Conservation (phyloP, 2,113 vertebrate genomes). For the Bettongia penicillata region DNA sequence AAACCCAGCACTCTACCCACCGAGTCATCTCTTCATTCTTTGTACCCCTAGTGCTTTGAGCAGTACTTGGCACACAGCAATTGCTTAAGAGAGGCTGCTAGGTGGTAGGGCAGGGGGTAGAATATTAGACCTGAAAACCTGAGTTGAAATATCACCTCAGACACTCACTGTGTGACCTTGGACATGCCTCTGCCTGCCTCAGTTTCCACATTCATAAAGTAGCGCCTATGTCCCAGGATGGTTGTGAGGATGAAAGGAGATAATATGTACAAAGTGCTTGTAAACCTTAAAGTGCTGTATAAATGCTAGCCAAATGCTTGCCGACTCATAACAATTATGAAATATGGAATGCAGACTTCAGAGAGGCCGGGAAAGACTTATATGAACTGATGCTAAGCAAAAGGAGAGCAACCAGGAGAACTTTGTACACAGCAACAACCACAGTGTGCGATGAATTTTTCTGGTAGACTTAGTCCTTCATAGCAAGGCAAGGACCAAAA, state of each 20-base stretch:
- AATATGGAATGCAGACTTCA: not conserved
- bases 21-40: not conserved
- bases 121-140: not conserved
- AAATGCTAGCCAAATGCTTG: not conserved
- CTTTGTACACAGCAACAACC: no score
- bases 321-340: not conserved
- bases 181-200: not conserved
- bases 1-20: not conserved
- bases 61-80: not conserved
- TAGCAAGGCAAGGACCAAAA: no score
- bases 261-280: not conserved
- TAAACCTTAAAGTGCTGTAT: not conserved
- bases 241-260: not conserved
- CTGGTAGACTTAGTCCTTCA: no score
- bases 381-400: no score
- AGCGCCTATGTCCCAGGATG: not conserved
- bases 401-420: no score
- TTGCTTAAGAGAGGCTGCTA: not conserved
- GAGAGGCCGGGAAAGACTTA: no score
- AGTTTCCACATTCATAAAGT: not conserved
- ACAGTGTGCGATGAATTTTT: no score
- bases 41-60: not conserved
- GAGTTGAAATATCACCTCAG: not conserved
- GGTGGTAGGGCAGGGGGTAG: not conserved
- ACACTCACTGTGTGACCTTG: not conserved